Conservation (phyloP, 2,797 vertebrate genomes). For the Mormyrops boulengeri region DNA sequence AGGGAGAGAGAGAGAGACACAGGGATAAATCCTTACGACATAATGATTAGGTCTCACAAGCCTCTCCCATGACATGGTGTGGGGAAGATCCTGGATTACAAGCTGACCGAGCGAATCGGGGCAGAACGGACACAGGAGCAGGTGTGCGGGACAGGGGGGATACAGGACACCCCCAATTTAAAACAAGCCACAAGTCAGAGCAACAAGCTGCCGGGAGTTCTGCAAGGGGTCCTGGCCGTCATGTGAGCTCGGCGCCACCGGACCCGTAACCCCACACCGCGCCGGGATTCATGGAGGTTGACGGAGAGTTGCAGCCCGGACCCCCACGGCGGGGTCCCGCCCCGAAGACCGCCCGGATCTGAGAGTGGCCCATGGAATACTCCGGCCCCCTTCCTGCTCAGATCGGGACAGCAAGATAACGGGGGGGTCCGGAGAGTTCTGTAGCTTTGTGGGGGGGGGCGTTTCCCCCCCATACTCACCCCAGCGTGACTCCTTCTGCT, state of each 20-base stretch:
- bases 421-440: neutral
- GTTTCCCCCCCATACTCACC: slow-evolving; percentile 2
- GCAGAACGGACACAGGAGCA: slow-evolving; percentile 9
- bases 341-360: slow-evolving; percentile 22
- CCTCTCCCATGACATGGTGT: slow-evolving; percentile 60
- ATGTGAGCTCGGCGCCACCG: slow-evolving; percentile 14
- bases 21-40: slow-evolving; percentile 69
- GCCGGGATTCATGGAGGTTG: slow-evolving; percentile 44
- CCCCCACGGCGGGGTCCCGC: slow-evolving; percentile 26
- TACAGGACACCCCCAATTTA: neutral
- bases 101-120: slow-evolving; percentile 40
- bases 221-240: slow-evolving; percentile 24
- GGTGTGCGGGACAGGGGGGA: neutral
- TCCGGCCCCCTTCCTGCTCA: neutral
- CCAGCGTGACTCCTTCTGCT: slow-evolving; percentile 21
- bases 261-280: slow-evolving; percentile 37
- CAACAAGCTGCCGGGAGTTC: slow-evolving; percentile 18
- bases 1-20: slow-evolving; percentile 24
- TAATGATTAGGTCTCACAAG: slow-evolving; percentile 70
- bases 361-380: slow-evolving; percentile 33
- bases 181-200: neutral
- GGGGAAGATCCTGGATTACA: slow-evolving; percentile 63
- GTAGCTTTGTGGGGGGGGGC: neutral
- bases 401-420: neutral
- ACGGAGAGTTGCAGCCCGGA: slow-evolving; percentile 13